phyloP scores from a whole-genome alignment of 1,140 invertebrate genomes.

The Bombus ignitus region DNA sequence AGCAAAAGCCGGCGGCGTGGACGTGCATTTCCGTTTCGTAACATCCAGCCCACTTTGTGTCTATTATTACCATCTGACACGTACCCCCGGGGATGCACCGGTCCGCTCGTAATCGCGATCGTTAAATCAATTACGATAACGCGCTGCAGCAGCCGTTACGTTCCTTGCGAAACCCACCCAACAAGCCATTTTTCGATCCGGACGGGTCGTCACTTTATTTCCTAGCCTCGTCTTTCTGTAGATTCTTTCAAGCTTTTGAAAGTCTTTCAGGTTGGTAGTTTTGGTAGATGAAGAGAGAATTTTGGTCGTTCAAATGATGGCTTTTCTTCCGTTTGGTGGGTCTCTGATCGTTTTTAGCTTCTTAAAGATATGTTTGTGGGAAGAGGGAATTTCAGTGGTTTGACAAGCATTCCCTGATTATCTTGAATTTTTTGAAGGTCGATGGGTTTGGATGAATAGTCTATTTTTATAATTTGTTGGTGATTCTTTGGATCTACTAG shows the following conservation, averaged over 20 bases:
- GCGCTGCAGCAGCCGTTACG: neutral
- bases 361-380: too few relatives aligned
- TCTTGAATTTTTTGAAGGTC: neutral
- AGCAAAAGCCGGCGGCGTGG: slow-evolving; percentile 55
- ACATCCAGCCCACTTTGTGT: slow-evolving; percentile 64
- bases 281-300: too few relatives aligned
- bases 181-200: neutral
- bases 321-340: too few relatives aligned
- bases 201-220: neutral
- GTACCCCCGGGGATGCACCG: slow-evolving; percentile 33
- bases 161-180: neutral
- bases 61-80: slow-evolving; percentile 62
- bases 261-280: neutral
- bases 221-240: neutral
- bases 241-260: neutral
- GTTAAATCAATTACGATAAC: slow-evolving; percentile 64
- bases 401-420: neutral
- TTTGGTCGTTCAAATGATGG: too few relatives aligned
- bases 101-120: slow-evolving; percentile 50
- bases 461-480: neutral
- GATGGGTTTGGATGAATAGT: neutral
- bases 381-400: too few relatives aligned
- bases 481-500: too few relatives aligned
- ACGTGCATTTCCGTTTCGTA: slow-evolving; percentile 67
- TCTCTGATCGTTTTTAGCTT: too few relatives aligned